phyloP scores from a whole-genome alignment of 2,113 vertebrate species.

The Malurus elegans region DNA sequence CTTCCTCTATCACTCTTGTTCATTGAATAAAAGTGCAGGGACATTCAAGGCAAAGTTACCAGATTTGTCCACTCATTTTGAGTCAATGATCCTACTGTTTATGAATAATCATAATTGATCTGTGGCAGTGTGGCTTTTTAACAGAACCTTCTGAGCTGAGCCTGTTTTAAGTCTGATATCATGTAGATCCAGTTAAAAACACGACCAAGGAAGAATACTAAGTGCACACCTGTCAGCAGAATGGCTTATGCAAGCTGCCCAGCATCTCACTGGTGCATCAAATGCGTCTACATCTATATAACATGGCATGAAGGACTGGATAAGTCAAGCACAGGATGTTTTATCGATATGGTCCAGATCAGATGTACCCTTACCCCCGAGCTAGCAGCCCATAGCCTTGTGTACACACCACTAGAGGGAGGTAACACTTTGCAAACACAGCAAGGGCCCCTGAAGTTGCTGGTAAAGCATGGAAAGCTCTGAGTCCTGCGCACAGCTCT shows the following conservation, averaged over 20 bases:
- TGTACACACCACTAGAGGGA: slow-evolving; percentile 33
- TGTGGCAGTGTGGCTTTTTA: neutral
- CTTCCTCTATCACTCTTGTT: neutral
- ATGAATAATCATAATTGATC: neutral
- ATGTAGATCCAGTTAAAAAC: accelerated
- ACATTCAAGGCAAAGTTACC: neutral
- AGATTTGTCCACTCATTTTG: neutral
- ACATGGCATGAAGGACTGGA: neutral
- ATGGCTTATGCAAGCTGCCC: neutral
- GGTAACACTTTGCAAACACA: slow-evolving; percentile 17
- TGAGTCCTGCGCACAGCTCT: neutral
- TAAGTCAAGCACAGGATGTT: neutral
- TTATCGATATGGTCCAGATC: neutral
- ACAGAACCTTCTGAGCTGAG: neutral
- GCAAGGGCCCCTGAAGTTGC: neutral
- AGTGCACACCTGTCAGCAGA: neutral
- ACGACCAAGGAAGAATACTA: neutral
- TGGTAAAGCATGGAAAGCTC: neutral
- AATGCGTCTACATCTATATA: neutral
- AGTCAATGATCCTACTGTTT: neutral
- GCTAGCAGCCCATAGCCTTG: neutral
- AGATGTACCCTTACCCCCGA: neutral
- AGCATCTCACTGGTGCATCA: neutral
- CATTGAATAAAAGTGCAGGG: neutral
- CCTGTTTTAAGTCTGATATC: neutral